A percentile compares a stretch with the other conserved stretches of the same genome.
These are phyloP conservation scores for Formica selysi DNA, from an alignment of 1,140 invertebrate genomes.

Conservation along the genomic window DNA sequence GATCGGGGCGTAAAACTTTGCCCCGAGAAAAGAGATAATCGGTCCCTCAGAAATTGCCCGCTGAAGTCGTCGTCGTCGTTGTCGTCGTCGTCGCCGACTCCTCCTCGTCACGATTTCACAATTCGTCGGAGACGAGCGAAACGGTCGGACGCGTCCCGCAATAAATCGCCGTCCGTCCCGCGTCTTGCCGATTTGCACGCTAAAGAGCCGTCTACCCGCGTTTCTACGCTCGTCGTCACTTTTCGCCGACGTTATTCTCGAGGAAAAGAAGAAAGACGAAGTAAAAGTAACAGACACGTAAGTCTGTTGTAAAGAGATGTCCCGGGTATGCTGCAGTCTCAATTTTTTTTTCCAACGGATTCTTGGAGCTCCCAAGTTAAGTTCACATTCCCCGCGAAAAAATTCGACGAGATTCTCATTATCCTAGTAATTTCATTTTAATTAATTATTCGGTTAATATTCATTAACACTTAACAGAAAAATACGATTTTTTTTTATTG, in stretches of 20 bases:
- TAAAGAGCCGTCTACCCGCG: conserved; percentile 5
- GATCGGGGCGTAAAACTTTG: conserved; percentile 76
- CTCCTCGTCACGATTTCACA: conserved; percentile 37
- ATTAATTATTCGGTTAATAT: conserved; percentile 1
- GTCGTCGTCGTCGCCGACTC: conserved; percentile 52
- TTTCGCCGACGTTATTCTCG: conserved; percentile 17
- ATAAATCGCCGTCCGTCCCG: conserved; percentile 51
- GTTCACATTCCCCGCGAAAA: not conserved
- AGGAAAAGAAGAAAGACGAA: not conserved
- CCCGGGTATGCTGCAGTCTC: not conserved
- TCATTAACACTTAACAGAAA: not conserved
- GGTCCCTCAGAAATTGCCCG: conserved; percentile 69
- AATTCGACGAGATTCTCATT: conserved; percentile 4
- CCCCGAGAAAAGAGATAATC: conserved; percentile 73
- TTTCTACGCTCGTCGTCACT: conserved; percentile 19
- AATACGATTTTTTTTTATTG: not conserved
- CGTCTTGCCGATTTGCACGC: conserved; percentile 56
- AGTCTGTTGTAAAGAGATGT: not conserved
- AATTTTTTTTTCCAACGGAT: not conserved
- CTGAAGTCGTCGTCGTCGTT: conserved; percentile 39
- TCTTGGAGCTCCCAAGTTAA: not conserved
- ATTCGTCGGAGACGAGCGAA: conserved; percentile 24
- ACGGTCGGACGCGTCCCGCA: conserved; percentile 5
- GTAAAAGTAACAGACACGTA: not conserved
- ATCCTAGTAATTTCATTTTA: conserved; percentile 8